Base-by-base conservation (phyloP, 2,797 vertebrate genomes). In the Coendou prehensilis region DNA sequence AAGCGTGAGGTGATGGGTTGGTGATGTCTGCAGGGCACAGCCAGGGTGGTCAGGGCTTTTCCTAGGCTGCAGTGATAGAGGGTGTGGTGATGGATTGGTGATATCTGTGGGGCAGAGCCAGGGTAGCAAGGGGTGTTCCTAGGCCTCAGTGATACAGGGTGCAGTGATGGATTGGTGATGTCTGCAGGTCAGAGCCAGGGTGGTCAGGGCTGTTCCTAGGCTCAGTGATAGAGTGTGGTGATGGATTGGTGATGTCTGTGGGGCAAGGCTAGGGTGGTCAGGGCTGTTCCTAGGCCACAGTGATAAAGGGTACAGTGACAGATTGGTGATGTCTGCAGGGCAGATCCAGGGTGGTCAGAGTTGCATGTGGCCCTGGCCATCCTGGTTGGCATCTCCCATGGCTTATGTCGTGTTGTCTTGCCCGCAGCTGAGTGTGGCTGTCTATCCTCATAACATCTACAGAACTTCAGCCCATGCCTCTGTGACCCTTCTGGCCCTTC, bases 101-200 rank as follows among this genome's bases (percentile, higher is more conserved):
- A 11, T n/a, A 1, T 20, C 50, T 54, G 14, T 37, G 9, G 41
- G 64, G 47, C 7, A 45, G 52, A 52, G 61, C 50, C 47, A 30
- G 3, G 3, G 71, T 47, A 15, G 10, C 18, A 37, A 47, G 52
- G 37, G n/a, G 7, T 28, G 5, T 17, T 78, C 28, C 75, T 41
- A 4, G 28, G 28, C 75, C 10, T 4, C 47, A 52, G 75, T 33
- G 28, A 13, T 45, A 13, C 28, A 30, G 28, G 7, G 30, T 4
- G 47, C 41, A 2, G 59, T 4, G 64, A 1, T 2, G 26, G 26
- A 1, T 4, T 6, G 56, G 45, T 5, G 50, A 2, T 2, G 17
- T 64, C 30, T 23, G 47, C 18, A 18, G n/a, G 75, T 28, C 47
- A n/a, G 2, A 23, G 33, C 52, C 5, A 37, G 23, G 4, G 52